Percentiles rank a stretch among this genome's conserved stretches.
Conservation (phyloP, 2,888 invertebrate species). For the Chaetoderma sp. region DNA sequence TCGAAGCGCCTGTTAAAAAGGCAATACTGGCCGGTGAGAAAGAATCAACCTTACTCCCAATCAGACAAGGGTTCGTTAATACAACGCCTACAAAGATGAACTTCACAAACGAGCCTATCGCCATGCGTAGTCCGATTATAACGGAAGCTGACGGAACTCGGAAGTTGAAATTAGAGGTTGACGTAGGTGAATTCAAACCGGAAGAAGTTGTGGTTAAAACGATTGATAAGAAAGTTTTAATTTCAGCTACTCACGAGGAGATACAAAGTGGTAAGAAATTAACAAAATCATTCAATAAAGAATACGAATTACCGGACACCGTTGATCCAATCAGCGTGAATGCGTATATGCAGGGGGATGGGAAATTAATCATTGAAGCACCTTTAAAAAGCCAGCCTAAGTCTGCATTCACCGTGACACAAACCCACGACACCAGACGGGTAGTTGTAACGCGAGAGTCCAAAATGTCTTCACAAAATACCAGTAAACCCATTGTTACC, state of each 20-base stretch:
- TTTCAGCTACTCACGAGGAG: constrained; percentile 67
- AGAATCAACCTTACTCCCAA: constrained; percentile 44
- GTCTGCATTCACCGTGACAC: constrained; percentile 52
- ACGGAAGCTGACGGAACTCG: constrained; percentile 61
- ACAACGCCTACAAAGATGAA: neutral
- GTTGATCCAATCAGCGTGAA: constrained; percentile 66
- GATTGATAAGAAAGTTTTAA: constrained; percentile 64
- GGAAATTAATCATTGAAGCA: constrained; percentile 66
- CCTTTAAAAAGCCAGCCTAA: constrained; percentile 55
- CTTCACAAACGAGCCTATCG: constrained; percentile 24
- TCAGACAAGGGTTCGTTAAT: constrained; percentile 36
- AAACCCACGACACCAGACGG: constrained; percentile 57
- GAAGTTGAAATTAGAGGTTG: constrained; percentile 57
- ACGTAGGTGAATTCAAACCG: constrained; percentile 66
- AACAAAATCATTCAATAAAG: constrained; percentile 67
- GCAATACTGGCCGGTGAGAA: neutral
- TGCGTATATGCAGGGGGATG: constrained; percentile 65
- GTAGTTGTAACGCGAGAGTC: constrained; percentile 60
- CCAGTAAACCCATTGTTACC: constrained; percentile 58
- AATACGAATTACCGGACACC: constrained; percentile 67
- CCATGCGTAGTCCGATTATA: constrained; percentile 57
- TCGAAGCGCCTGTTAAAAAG: constrained; percentile 51
- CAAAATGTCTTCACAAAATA: constrained; percentile 53
- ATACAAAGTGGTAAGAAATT: constrained; percentile 61
- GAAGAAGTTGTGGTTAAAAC: constrained; percentile 67